Evolutionary conservation across 53 echinoderm and acorn worm genomes (phyloP).

Genomic region (Henricia sp.): DNA sequence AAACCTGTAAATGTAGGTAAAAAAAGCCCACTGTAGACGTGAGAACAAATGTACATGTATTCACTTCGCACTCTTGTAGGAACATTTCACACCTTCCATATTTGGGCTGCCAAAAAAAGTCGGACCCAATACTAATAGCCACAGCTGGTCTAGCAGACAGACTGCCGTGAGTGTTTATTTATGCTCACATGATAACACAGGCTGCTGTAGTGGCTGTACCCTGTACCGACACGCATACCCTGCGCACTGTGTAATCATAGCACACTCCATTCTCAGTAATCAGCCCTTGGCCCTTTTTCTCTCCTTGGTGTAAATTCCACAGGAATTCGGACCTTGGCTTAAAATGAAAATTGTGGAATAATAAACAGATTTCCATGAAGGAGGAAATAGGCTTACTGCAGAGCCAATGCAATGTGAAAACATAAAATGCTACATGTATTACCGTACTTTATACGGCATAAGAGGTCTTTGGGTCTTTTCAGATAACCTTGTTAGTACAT

Average conservation of each 20-base stretch:
- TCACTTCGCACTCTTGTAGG: not conserved
- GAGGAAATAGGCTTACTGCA: not conserved
- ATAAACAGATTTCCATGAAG: constrained; percentile 41
- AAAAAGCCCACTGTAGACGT: no score
- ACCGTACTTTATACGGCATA: no score
- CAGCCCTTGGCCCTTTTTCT: constrained; percentile 21
- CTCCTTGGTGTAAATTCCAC: constrained; percentile 15
- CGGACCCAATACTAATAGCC: constrained; percentile 4
- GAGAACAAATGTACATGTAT: no score
- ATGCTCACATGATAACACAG: constrained; percentile 49
- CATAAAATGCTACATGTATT: no score
- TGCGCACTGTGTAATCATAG: not conserved
- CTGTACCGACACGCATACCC: not conserved
- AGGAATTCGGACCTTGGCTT: constrained; percentile 41
- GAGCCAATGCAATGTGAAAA: no score
- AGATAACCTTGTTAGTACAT: no score
- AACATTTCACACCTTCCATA: constrained; percentile 31
- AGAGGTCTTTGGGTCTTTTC: no score
- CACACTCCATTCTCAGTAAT: not conserved
- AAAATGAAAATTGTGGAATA: constrained; percentile 46
- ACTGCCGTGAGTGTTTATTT: constrained; percentile 41
- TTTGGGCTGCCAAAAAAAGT: constrained; percentile 41
- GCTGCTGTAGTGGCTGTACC: constrained; percentile 17
- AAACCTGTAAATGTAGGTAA: not conserved
- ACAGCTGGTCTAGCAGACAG: constrained; percentile 41